These are phyloP conservation scores for Empidonax alnorum DNA, from an alignment of 2,113 vertebrate species.

Conservation along the genomic window DNA sequence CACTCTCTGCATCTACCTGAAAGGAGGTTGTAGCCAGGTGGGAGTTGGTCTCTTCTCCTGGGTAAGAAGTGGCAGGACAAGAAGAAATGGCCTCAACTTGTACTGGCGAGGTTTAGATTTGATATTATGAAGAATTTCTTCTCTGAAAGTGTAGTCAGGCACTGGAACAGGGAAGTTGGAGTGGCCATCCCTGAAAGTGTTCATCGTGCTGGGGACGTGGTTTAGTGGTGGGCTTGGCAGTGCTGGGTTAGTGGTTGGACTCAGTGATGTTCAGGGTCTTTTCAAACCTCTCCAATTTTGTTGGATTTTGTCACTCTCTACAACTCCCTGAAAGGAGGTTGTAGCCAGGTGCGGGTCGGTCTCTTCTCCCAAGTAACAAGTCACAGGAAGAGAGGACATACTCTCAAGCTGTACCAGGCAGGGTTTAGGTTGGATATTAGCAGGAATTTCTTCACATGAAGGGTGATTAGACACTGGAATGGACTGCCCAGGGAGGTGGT, in stretches of 20 bases:
- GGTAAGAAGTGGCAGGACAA: fast-evolving
- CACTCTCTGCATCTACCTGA: not conserved
- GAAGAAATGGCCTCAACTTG: not conserved
- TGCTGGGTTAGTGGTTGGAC: not conserved
- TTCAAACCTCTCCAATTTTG: not conserved
- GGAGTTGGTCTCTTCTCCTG: not conserved
- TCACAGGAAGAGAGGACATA: not conserved
- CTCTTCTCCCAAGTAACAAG: not conserved
- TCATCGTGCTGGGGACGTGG: not conserved
- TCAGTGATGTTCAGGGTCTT: fast-evolving
- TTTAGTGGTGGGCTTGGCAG: not conserved
- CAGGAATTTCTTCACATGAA: not conserved
- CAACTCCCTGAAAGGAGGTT: not conserved
- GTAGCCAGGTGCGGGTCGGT: not conserved
- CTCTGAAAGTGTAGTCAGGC: not conserved
- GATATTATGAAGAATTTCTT: not conserved
- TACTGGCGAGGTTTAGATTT: not conserved
- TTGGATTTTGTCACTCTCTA: not conserved
- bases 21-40: not conserved
- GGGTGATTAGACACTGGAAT: not conserved
- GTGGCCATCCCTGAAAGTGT: not conserved
- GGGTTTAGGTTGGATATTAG: not conserved
- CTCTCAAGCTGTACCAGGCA: not conserved
- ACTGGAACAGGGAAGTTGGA: not conserved
- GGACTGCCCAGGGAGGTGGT: not conserved